Evolutionary conservation across 2,113 vertebrate genomes (phyloP).

Genomic region (Ophthalmotilapia sp.): DNA sequence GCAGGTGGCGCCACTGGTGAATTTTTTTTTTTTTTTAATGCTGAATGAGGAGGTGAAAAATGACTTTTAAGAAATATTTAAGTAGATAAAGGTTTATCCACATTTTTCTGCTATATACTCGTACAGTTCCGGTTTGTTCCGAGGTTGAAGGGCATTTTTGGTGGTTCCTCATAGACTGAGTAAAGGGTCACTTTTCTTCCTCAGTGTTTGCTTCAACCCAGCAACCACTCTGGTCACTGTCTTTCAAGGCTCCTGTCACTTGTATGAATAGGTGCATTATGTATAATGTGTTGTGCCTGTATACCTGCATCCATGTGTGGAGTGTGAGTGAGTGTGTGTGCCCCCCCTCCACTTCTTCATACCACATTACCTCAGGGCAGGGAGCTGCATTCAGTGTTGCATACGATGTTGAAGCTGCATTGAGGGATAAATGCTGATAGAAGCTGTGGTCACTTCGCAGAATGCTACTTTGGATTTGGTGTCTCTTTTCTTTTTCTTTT

Average conservation of each 20-base stretch:
- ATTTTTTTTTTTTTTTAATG: neutral
- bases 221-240: neutral
- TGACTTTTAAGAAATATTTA: neutral
- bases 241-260: neutral
- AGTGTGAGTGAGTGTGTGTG: neutral
- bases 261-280: neutral
- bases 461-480: conserved; percentile 36
- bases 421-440: conserved; percentile 17
- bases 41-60: neutral
- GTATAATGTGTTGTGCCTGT: neutral
- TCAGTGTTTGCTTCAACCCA: neutral
- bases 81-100: neutral
- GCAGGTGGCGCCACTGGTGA: conserved; percentile 7
- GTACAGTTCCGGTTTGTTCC: neutral
- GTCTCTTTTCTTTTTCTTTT: conserved; percentile 15
- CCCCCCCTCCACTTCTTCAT: conserved; percentile 24
- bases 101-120: neutral
- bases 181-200: neutral
- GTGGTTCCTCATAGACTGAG: neutral
- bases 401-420: conserved; percentile 19
- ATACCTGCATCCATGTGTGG: neutral
- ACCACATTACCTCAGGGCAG: conserved; percentile 57
- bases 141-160: neutral
- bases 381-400: conserved; percentile 42
- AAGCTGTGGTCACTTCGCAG: conserved; percentile 6